Percentiles rank a stretch among this genome's conserved stretches.
phyloP scores from a whole-genome alignment of 2,113 vertebrate genomes.

The Oryctolagus cuniculus region DNA sequence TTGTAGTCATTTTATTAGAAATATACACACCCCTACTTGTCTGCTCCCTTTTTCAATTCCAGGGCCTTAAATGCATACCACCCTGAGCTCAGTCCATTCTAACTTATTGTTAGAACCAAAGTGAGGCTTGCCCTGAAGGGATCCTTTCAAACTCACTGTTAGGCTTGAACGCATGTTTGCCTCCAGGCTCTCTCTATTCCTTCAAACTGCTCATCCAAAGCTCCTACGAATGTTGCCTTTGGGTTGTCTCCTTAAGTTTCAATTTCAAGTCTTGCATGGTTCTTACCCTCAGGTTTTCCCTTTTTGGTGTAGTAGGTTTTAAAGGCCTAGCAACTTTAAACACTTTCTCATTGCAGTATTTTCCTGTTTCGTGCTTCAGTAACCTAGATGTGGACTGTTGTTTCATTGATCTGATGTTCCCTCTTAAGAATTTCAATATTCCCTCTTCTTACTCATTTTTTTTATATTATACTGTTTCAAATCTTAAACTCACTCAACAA shows the following conservation, averaged over 20 bases:
- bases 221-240: slow-evolving; percentile 81
- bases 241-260: slow-evolving; percentile 80
- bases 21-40: neutral
- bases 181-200: slow-evolving; percentile 74
- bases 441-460: neutral
- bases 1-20: slow-evolving; percentile 76
- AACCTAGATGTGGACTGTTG: neutral
- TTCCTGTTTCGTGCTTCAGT: slow-evolving; percentile 55
- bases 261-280: slow-evolving; percentile 74
- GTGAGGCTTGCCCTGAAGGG: slow-evolving; percentile 82
- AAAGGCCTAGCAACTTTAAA: slow-evolving; percentile 76
- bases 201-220: slow-evolving; percentile 81
- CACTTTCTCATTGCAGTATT: slow-evolving; percentile 65
- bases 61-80: slow-evolving; percentile 29
- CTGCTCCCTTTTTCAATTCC: slow-evolving; percentile 70
- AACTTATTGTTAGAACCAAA: slow-evolving; percentile 73
- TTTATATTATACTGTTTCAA: slow-evolving; percentile 9
- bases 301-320: slow-evolving; percentile 73
- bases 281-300: slow-evolving; percentile 74
- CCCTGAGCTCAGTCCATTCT: slow-evolving; percentile 54
- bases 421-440: slow-evolving; percentile 62
- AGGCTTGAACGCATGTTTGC: slow-evolving; percentile 73
- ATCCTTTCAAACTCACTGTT: slow-evolving; percentile 78
- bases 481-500: neutral
- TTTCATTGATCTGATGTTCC: slow-evolving; percentile 37